Evolutionary conservation across 2,797 vertebrate genomes (phyloP), one percentile per base, ranked within the genome.

Genomic region (Ctenopoma kingsleyae): DNA sequence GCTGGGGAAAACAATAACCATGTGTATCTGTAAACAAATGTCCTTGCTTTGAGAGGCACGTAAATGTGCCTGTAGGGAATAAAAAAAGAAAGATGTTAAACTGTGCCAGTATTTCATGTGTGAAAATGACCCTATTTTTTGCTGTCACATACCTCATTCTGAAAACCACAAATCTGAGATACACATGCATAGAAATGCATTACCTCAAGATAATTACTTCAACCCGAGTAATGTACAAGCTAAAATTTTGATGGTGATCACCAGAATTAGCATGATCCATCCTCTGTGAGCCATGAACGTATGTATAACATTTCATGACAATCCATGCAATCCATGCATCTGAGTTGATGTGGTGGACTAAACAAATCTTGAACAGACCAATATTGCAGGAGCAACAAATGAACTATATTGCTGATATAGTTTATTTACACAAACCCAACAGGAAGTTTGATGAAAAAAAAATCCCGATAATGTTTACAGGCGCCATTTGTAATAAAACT

Each of bases 1-100:
- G 25, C 52, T 78, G 68, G 52, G 35, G 30, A 70, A 72, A 78
- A 83, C 72, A 83, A 81, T 77, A 84, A 79, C 64, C 50, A 40
- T 41, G 51, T 47, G 57, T 54, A 43, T 71, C 66, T 49, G 68
- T 58, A 61, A 81, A 76, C 63, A 77, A 69, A 68, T 73, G 80
- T 69, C 74, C 72, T 81, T 71, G 41, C 60, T 66, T 25, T 70
- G 22, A 67, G 13, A 38, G 43, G 54, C 0, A 9, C 47, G 57
- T 52, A 69, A 78, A 75, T 44, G 16, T 57, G 52, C 56, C 68
- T 84, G 47, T 16, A 30, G 56, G 74, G 70, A 63, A 65, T 13
- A 10, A 20, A 38, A 43, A 47, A 1, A n/a, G 50, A 40, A 55
- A 71, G 16, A 56, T 59, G 59, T 58, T 50, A 38, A 63, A 50